Conservation (phyloP, 2,888 invertebrate genomes). For the Deilephila porcellus region DNA sequence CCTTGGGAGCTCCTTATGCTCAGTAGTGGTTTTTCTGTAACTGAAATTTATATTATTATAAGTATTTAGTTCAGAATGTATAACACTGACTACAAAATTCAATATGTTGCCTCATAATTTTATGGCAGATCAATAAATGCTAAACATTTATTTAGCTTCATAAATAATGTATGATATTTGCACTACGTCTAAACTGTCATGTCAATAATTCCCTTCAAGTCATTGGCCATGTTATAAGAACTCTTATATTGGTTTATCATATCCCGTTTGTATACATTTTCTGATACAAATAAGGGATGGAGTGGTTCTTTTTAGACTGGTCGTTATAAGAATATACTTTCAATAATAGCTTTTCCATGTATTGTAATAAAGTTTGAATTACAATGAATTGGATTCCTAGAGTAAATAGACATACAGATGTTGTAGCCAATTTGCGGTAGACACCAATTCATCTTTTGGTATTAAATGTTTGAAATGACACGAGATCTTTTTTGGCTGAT, state of each 20-base stretch:
- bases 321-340: not conserved
- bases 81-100: not conserved
- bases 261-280: not conserved
- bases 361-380: constrained; percentile 39
- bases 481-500: constrained; percentile 60
- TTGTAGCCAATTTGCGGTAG: constrained; percentile 69
- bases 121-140: constrained; percentile 31
- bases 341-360: constrained; percentile 33
- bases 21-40: too few species aligned
- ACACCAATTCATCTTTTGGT: constrained; percentile 71
- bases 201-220: constrained; percentile 48
- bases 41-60: too few species aligned
- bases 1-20: too few species aligned
- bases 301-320: constrained; percentile 40
- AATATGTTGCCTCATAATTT: constrained; percentile 2
- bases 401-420: constrained; percentile 55
- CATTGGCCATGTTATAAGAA: constrained; percentile 42
- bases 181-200: constrained; percentile 46
- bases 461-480: constrained; percentile 64
- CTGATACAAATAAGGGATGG: not conserved
- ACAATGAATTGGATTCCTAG: constrained; percentile 33
- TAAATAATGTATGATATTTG: constrained; percentile 65
- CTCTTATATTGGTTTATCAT: constrained; percentile 27
- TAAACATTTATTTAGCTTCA: constrained; percentile 35
- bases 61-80: too few species aligned